These are phyloP conservation scores for Semotilus atromaculatus DNA, from an alignment of 2,797 vertebrate species.

Conservation along the genomic window DNA sequence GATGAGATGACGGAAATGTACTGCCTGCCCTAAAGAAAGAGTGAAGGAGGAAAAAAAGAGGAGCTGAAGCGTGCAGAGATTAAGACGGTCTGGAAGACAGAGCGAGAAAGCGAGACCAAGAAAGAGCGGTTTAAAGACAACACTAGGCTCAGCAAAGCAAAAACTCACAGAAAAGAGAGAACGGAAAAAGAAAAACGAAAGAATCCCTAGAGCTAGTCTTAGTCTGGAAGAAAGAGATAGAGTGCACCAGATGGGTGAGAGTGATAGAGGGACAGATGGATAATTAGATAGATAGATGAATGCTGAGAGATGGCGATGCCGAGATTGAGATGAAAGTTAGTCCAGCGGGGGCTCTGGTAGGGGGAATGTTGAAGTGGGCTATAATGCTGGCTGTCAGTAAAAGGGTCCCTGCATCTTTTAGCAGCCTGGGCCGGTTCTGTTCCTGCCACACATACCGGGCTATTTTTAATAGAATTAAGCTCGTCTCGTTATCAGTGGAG, in stretches of 20 bases:
- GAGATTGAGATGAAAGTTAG: constrained; percentile 60
- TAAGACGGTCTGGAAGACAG: constrained; percentile 37
- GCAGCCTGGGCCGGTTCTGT: constrained; percentile 10
- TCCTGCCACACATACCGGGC: constrained; percentile 59
- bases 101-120: constrained; percentile 36
- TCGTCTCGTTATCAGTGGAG: constrained; percentile 76
- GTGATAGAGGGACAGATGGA: constrained; percentile 59
- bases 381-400: constrained; percentile 55
- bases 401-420: constrained; percentile 58
- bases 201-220: constrained; percentile 60
- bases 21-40: constrained; percentile 23
- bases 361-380: constrained; percentile 50
- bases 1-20: not conserved
- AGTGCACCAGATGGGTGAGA: constrained; percentile 55
- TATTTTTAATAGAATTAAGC: constrained; percentile 84
- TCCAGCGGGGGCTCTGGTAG: constrained; percentile 51
- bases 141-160: constrained; percentile 41
- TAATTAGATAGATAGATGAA: constrained; percentile 62
- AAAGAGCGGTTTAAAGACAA: constrained; percentile 45
- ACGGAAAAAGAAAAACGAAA: constrained; percentile 69
- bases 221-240: constrained; percentile 40
- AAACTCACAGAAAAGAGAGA: constrained; percentile 62
- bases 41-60: not conserved
- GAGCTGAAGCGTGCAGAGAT: constrained; percentile 37
- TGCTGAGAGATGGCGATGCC: constrained; percentile 61